A percentile compares a stretch with the other conserved stretches of the same genome.
Evolutionary conservation across 35 echinoderm and acorn worm species (phyloP).

Genomic region (Heliocidaris erythrogramma): DNA sequence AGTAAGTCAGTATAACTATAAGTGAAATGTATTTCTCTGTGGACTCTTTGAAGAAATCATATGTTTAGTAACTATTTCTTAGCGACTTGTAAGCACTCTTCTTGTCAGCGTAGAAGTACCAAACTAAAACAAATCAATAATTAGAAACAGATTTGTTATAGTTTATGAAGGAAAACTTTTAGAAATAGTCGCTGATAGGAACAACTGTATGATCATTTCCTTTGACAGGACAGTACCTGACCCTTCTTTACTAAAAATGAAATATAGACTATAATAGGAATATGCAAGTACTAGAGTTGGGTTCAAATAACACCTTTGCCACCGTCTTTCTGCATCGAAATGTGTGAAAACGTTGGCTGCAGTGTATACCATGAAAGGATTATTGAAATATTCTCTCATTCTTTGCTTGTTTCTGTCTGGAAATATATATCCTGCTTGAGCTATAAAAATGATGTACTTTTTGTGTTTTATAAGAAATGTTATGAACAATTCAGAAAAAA

Average conservation of each 20-base stretch:
- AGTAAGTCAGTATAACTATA: too few species aligned
- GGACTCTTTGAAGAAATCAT: too few species aligned
- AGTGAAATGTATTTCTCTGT: too few species aligned
- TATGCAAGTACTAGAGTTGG: not conserved
- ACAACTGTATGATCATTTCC: too few species aligned
- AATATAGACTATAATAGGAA: not conserved
- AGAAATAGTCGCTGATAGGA: too few species aligned
- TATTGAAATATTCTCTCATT: not conserved
- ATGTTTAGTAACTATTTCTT: too few species aligned
- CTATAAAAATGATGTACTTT: not conserved
- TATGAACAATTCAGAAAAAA: not conserved
- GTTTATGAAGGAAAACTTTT: too few species aligned
- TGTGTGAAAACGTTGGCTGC: not conserved
- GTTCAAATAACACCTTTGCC: not conserved
- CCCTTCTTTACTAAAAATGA: not conserved
- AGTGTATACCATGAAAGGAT: not conserved
- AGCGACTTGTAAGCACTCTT: too few species aligned
- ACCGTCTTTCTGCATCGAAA: not conserved
- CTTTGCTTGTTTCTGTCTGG: not conserved
- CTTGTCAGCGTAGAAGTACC: too few species aligned
- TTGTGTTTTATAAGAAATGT: not conserved
- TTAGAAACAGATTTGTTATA: too few species aligned
- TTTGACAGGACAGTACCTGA: too few species aligned
- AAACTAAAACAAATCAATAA: too few species aligned
- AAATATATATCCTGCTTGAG: not conserved